These are phyloP conservation scores for Rhynchotus rufescens DNA, from an alignment of 2,797 vertebrate genomes.

Conservation along the genomic window DNA sequence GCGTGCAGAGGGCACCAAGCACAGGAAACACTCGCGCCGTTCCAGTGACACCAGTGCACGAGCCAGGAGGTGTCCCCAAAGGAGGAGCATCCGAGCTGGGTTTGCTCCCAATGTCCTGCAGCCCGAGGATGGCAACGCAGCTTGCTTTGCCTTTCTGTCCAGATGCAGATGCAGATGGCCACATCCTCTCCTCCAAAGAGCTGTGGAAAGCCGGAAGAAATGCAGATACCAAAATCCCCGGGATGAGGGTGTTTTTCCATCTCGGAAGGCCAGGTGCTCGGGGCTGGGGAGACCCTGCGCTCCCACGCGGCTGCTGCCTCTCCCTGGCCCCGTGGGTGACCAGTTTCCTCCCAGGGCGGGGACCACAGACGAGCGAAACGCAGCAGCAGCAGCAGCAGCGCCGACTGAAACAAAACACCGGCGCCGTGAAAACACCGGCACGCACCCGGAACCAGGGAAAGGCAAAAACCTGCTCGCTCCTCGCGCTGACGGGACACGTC, in stretches of 20 bases:
- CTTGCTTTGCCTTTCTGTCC: too few relatives aligned
- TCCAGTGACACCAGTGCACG: too few relatives aligned
- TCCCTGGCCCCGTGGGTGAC: neutral
- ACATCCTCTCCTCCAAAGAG: too few relatives aligned
- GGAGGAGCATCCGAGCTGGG: neutral
- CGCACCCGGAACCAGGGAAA: neutral
- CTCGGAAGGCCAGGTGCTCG: neutral
- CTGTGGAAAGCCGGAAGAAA: neutral
- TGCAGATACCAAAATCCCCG: neutral
- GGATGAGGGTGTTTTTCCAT: neutral
- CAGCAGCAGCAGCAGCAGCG: too few relatives aligned
- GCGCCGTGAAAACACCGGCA: too few relatives aligned
- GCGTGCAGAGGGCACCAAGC: neutral
- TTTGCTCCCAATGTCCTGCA: too few relatives aligned
- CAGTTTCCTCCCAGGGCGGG: neutral
- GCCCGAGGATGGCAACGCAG: too few relatives aligned
- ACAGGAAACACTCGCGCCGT: rapidly evolving
- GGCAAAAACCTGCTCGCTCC: too few relatives aligned
- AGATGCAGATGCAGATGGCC: neutral
- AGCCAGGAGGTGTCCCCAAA: neutral
- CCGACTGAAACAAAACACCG: neutral
- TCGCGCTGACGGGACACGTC: too few relatives aligned
- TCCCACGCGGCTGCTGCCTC: neutral
- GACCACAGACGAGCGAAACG: neutral
- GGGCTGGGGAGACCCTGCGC: neutral